Percentiles rank a stretch among this genome's conserved stretches.
Evolutionary conservation across 1,140 invertebrate genomes (phyloP).

Genomic region (Ladona fulva): DNA sequence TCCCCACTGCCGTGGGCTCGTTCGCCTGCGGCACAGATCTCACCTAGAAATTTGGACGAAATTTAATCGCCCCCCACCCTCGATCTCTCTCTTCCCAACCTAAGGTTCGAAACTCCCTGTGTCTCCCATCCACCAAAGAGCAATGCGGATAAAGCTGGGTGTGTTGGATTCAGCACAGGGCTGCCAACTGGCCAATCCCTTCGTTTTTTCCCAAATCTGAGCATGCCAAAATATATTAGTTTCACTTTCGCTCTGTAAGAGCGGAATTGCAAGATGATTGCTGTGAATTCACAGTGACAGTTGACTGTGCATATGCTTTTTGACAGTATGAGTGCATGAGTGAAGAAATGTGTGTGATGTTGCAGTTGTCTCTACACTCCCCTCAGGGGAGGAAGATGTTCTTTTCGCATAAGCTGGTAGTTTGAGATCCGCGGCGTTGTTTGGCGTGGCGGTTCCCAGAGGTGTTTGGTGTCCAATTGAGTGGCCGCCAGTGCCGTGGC

Average conservation of each 20-base stretch:
- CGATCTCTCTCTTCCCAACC: background rate
- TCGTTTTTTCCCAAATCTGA: background rate
- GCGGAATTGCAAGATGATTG: background rate
- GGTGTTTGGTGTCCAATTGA: no score
- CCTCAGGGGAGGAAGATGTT: no score
- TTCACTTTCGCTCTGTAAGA: background rate
- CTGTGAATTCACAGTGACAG: conserved; percentile 4
- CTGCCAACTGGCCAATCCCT: background rate
- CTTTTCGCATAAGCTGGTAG: no score
- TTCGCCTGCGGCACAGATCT: background rate
- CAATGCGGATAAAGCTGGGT: no score
- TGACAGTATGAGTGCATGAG: no score
- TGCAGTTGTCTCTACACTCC: no score
- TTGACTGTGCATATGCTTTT: background rate
- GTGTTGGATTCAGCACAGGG: no score
- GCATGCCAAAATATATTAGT: conserved; percentile 8
- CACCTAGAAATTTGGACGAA: background rate
- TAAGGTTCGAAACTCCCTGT: background rate
- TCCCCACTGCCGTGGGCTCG: background rate
- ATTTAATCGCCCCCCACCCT: background rate
- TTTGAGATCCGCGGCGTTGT: no score
- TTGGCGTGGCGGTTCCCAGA: no score
- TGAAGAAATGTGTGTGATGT: no score
- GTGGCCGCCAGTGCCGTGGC: no score
- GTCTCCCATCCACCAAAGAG: background rate